Base-by-base conservation (phyloP, 2,888 invertebrate species). In the Acholoe squamosa region DNA sequence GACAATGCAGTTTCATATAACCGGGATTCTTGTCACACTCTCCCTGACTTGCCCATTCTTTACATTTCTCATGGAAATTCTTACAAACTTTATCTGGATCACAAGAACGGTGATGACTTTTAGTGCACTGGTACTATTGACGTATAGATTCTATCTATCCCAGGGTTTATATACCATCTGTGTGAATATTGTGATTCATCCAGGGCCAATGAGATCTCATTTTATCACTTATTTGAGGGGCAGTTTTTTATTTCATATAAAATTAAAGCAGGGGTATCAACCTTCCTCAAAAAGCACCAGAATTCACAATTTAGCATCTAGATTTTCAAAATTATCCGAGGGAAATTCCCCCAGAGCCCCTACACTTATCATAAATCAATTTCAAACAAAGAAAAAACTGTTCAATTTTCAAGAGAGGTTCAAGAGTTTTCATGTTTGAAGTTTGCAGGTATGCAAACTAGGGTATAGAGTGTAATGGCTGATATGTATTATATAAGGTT, bases 1-100 rank as follows among this genome's bases (percentile, higher is more conserved):
- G 92, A 91, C 95, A 95, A 92, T 94, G 94, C 22, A 93, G 92
- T 25, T 93, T 92, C 95, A 95, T 95, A 93, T 94, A 94, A 16
- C 92, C 91, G 0, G 94, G 94, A 91, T 94, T 94, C 3, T 90
- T 84, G 1, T 71, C 86, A 92, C 95, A 95, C 90, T 95, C 94
- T 0, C 94, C 94, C 3, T 52, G 88, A 0, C 84, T 84, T 0
- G 94, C 94, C 94, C 94, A 94, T 25, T n/a, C n/a, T 10, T 28
- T 33, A 86, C 90, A 89, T 43, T 92, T 90, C 33, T 93, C 89
- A 89, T 93, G 91, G 16, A 88, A 92, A 90, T 93, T 92, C 52
- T 90, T 84, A 89, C 93, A 93, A 7, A 71, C 51, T 16, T 14
- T 31, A 51, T 67, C 88, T 34, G 61, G n/a, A 14, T 14, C 10